These are phyloP conservation scores for Sturnus vulgaris DNA, from an alignment of 2,113 vertebrate species.

Conservation along the genomic window DNA sequence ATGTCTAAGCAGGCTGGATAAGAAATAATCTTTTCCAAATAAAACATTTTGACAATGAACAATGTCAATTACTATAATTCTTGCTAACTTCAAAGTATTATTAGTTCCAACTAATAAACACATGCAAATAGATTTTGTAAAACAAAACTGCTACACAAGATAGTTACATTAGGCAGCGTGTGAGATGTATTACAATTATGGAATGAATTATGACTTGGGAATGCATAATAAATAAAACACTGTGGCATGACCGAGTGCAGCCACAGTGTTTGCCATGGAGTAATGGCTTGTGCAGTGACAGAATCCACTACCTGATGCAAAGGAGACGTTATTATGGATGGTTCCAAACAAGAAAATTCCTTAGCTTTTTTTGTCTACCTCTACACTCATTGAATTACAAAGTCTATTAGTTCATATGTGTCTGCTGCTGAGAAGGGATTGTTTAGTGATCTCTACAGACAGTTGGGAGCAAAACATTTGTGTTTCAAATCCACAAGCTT, in stretches of 20 bases:
- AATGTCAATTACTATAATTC: neutral
- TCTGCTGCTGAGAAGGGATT: neutral
- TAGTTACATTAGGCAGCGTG: neutral
- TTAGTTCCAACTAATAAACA: neutral
- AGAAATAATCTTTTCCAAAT: neutral
- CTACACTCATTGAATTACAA: neutral
- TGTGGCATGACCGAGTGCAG: neutral
- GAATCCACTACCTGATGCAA: neutral
- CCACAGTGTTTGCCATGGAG: neutral
- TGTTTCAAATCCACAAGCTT: neutral
- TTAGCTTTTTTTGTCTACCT: neutral
- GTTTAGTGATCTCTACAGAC: neutral
- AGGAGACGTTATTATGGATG: neutral
- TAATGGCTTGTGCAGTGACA: neutral
- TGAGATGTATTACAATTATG: neutral
- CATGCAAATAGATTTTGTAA: neutral
- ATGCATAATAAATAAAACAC: neutral
- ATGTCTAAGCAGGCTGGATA: neutral
- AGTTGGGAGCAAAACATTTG: neutral
- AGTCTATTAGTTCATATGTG: neutral
- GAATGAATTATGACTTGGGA: neutral
- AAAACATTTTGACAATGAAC: neutral
- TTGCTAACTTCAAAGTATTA: neutral
- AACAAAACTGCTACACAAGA: neutral
- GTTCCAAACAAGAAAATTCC: neutral